Base-by-base conservation (phyloP, 2,797 vertebrate species). In the Triplophysa bombifrons region DNA sequence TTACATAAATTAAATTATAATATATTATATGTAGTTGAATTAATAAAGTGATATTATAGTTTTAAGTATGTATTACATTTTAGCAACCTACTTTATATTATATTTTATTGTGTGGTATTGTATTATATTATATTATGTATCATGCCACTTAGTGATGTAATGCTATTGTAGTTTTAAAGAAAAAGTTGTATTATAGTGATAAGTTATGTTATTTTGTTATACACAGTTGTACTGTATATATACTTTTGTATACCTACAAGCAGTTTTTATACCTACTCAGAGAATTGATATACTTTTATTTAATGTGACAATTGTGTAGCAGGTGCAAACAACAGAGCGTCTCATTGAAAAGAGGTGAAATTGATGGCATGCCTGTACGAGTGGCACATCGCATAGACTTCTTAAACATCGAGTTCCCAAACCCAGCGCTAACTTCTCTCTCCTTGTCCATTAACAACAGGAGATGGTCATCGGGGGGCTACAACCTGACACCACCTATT, bases 391-490 rank as follows among this genome's bases (percentile, higher is more conserved):
- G 20, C 44, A 20, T 25, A 58, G 55, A 60, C 65, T 68, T 76
- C 20, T 3, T 25, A 51, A 61, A 34, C 34, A 41, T 25, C 6
- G 17, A 13, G 74, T 1, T 76, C 34, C 20, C 55, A 58, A 77
- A 63, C 66, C 30, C 3, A 71, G 58, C 38, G n/a, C 46, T 82
- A 38, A 60, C 73, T 16, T 20, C 20, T 66, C 56, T 83, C 25
- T 46, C 48, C 0, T 1, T 60, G 72, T 83, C 61, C 53, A 51
- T 71, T 46, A 65, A 72, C 70, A 76, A 12, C 75, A 99, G 98
- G 98, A 99, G 88, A 97, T 99, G 97, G 78, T 97, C 89, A 97
- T 99, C 81, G 91, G 95, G 84, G 94, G 96, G 84, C 93, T 99
- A 73, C 95, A 97, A 90, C 95, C 98, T 0, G 96, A 99, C 91